These are phyloP conservation scores for Drosophila nr. perissopoda DNA, from an alignment of 2,888 invertebrate genomes.

Conservation along the genomic window DNA sequence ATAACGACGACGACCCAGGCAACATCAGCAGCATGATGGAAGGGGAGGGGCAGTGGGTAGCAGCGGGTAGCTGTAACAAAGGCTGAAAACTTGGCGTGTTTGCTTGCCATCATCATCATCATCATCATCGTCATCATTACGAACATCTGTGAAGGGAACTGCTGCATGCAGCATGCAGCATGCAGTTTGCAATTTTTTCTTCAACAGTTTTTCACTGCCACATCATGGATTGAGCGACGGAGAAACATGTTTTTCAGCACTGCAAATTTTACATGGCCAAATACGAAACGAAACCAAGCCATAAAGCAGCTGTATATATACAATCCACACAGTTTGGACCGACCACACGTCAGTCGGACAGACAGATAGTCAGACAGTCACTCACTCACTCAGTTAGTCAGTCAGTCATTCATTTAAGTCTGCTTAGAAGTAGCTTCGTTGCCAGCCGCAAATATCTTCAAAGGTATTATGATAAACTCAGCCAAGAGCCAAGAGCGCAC, in stretches of 20 bases:
- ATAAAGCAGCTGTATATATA: constrained; percentile 44
- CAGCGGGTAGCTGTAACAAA: constrained; percentile 28
- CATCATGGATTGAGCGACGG: constrained; percentile 30
- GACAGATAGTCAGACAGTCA: constrained; percentile 39
- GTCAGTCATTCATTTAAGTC: constrained; percentile 41
- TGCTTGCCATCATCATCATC: constrained; percentile 59
- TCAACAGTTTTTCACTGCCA: constrained; percentile 69
- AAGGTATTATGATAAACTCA: constrained; percentile 67
- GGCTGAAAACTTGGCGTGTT: constrained; percentile 72
- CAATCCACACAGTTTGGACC: constrained; percentile 44
- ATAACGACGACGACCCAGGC: constrained; percentile 45
- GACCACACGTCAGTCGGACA: constrained; percentile 39
- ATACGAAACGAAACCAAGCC: constrained; percentile 53
- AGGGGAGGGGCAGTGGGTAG: not conserved
- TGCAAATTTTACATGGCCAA: constrained; percentile 67
- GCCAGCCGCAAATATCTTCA: constrained; percentile 62
- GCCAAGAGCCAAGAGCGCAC: constrained; percentile 22
- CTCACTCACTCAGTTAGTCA: constrained; percentile 26
- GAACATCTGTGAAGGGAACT: constrained; percentile 31
- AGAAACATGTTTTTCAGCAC: constrained; percentile 71
- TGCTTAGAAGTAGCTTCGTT: constrained; percentile 40
- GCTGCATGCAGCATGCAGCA: constrained; percentile 12
- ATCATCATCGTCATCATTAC: constrained; percentile 21
- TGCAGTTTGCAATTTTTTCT: constrained; percentile 22
- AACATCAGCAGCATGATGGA: not conserved